phyloP scores from a whole-genome alignment of 1,140 invertebrate genomes.

The Penaeus indicus region DNA sequence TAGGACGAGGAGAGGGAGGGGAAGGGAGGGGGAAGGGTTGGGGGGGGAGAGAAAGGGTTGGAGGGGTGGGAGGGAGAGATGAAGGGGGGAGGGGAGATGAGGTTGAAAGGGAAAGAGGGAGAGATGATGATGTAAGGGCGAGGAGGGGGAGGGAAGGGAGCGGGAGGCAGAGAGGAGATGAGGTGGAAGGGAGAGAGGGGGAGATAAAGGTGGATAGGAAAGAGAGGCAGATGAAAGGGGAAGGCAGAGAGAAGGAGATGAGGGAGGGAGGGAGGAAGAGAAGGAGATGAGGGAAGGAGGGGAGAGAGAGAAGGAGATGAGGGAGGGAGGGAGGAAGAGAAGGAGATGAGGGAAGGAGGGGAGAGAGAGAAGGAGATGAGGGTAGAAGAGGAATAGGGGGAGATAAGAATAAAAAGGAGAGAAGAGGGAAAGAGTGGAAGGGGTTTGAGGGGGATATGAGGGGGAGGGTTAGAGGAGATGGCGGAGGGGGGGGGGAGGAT shows the following conservation, averaged over 20 bases:
- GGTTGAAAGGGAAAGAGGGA: too few relatives aligned
- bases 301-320: background rate
- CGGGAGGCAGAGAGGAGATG: background rate
- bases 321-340: background rate
- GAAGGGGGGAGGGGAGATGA: too few relatives aligned
- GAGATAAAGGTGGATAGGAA: background rate
- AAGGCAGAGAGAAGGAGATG: background rate
- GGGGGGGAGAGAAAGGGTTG: too few relatives aligned
- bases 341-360: background rate
- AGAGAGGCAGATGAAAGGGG: background rate
- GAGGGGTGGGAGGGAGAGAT: too few relatives aligned
- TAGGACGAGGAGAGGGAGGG: too few relatives aligned
- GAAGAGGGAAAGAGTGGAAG: background rate
- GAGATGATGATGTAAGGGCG: too few relatives aligned
- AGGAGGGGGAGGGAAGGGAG: too few relatives aligned
- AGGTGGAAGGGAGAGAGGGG: background rate
- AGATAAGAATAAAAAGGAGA: background rate
- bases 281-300: constrained; percentile 3
- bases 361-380: background rate
- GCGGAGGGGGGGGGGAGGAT: background rate
- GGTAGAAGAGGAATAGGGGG: background rate
- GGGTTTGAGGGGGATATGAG: background rate
- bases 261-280: background rate
- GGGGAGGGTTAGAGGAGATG: background rate
- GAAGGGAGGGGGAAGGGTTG: too few relatives aligned